Conservation (phyloP, 2,797 vertebrate genomes). For the Takifugu rubripes region DNA sequence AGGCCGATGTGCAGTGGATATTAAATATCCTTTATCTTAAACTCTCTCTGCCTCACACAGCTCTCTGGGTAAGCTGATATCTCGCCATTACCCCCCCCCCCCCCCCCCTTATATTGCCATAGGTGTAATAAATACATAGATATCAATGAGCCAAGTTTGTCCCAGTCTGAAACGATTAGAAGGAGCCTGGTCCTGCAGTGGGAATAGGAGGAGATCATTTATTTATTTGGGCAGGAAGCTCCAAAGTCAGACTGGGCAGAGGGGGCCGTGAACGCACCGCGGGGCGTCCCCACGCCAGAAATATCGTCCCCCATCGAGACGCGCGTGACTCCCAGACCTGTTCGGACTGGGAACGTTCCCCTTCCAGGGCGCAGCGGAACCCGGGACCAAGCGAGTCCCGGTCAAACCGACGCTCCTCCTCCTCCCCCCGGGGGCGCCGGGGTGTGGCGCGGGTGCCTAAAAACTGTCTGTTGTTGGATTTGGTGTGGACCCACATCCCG, state of each 20-base stretch:
- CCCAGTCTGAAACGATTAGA: constrained; percentile 77
- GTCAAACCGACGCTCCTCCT: constrained; percentile 33
- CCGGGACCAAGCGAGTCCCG: constrained; percentile 22
- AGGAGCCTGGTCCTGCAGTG: constrained; percentile 61
- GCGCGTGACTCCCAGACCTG: neutral
- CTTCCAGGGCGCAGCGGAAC: constrained; percentile 38
- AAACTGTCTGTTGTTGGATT: neutral
- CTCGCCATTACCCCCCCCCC: constrained; percentile 70
- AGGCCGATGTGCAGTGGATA: constrained; percentile 80
- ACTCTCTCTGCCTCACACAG: constrained; percentile 67
- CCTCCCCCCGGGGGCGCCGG: constrained; percentile 22
- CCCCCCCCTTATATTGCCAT: constrained; percentile 76
- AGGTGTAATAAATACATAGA: constrained; percentile 83
- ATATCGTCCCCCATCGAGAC: neutral
- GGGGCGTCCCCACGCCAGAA: constrained; percentile 16
- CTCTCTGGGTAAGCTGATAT: constrained; percentile 82
- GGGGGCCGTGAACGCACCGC: constrained; percentile 8
- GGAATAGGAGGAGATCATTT: constrained; percentile 59
- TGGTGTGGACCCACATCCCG: too few relatives aligned
- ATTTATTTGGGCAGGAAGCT: constrained; percentile 69
- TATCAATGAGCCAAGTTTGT: constrained; percentile 82
- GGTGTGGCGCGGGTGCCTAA: constrained; percentile 16
- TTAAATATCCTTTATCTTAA: constrained; percentile 89
- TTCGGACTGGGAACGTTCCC: constrained; percentile 35
- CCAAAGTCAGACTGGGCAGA: constrained; percentile 57